phyloP scores from a whole-genome alignment of 2,113 vertebrate species.

The Barbus barbus region DNA sequence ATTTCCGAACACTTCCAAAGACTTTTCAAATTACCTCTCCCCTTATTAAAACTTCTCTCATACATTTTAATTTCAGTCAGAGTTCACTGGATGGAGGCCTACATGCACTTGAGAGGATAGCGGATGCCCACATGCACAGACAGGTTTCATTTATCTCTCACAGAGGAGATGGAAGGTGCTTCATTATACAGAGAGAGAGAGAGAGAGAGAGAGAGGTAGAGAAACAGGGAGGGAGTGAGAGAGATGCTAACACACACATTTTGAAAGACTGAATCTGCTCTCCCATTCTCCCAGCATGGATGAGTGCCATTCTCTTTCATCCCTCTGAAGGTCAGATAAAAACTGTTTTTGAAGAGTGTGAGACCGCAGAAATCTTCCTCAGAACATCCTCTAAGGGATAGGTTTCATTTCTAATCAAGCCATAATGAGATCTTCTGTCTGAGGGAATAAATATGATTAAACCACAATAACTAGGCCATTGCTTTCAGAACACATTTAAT shows the following conservation, averaged over 20 bases:
- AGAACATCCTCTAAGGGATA: slow-evolving; percentile 53
- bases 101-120: slow-evolving; percentile 37
- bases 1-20: slow-evolving; percentile 77
- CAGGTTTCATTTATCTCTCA: slow-evolving; percentile 68
- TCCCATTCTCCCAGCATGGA: slow-evolving; percentile 64
- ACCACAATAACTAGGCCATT: slow-evolving; percentile 17
- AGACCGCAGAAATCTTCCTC: slow-evolving; percentile 49
- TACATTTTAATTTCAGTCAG: slow-evolving; percentile 68
- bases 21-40: slow-evolving; percentile 79
- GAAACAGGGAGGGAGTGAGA: slow-evolving; percentile 42
- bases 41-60: slow-evolving; percentile 80
- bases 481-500: slow-evolving; percentile 10
- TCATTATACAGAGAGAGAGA: slow-evolving; percentile 57
- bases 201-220: background rate
- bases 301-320: slow-evolving; percentile 67
- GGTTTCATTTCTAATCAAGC: slow-evolving; percentile 35
- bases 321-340: slow-evolving; percentile 67
- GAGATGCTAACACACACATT: slow-evolving; percentile 60
- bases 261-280: slow-evolving; percentile 62
- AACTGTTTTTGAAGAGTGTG: slow-evolving; percentile 53
- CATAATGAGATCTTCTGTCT: slow-evolving; percentile 30
- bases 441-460: slow-evolving; percentile 25
- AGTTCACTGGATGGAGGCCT: slow-evolving; percentile 47
- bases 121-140: slow-evolving; percentile 61
- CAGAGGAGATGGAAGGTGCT: slow-evolving; percentile 59